Percentiles rank a stretch among this genome's conserved stretches.
These are phyloP conservation scores for Drosophila maculinotata DNA, from an alignment of 2,888 invertebrate species.

Conservation along the genomic window DNA sequence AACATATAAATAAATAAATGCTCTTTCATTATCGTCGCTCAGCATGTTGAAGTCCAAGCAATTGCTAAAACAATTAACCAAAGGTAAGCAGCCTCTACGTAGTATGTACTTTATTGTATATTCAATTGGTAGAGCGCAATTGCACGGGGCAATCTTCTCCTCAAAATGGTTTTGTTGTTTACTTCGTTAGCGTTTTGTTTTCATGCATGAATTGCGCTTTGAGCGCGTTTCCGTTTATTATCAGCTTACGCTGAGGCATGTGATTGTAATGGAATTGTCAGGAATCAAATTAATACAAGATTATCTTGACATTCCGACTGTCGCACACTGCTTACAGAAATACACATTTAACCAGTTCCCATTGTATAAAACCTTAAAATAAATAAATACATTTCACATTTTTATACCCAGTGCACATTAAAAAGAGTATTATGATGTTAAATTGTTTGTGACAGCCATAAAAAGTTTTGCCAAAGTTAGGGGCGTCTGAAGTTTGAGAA, in stretches of 20 bases:
- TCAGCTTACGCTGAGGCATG: constrained; percentile 28
- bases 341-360: not conserved
- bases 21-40: constrained; percentile 19
- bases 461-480: no score
- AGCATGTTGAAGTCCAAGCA: constrained; percentile 80
- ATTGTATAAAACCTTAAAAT: no score
- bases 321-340: not conserved
- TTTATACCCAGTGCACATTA: no score
- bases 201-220: constrained; percentile 24
- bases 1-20: constrained; percentile 39
- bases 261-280: constrained; percentile 32
- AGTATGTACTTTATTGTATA: not conserved
- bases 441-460: no score
- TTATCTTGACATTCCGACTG: constrained; percentile 16
- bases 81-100: constrained; percentile 65
- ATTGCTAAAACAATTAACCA: constrained; percentile 69
- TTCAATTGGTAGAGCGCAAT: constrained; percentile 29
- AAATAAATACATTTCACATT: no score
- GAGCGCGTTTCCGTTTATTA: constrained; percentile 40
- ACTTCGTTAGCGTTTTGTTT: constrained; percentile 13
- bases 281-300: constrained; percentile 18
- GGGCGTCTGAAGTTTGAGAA: no score
- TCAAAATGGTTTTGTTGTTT: constrained; percentile 22
- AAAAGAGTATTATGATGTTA: no score
- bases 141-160: constrained; percentile 8